Percentiles rank a stretch among this genome's conserved stretches.
Conservation (phyloP, 2,113 vertebrate species). For the Pygathrix nemaeus region DNA sequence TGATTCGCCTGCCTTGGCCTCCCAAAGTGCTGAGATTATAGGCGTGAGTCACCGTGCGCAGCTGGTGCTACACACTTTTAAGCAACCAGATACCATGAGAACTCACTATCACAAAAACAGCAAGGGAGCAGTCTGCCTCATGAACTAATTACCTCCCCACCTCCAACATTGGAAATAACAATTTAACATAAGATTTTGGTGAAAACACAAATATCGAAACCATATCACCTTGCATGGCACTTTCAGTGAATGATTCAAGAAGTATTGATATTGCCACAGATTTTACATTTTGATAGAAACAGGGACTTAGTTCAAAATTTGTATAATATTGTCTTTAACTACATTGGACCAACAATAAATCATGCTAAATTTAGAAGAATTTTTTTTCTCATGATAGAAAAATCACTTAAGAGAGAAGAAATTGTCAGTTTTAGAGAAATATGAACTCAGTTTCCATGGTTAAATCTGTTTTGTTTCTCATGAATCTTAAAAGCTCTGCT, state of each 20-base stretch:
- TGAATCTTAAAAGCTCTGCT: background rate
- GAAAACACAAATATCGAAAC: too few species aligned
- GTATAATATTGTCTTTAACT: background rate
- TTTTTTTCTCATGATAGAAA: background rate
- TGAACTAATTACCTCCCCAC: too few species aligned
- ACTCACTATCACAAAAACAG: too few species aligned
- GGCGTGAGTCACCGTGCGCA: too few species aligned
- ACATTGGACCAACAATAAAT: constrained; percentile 20
- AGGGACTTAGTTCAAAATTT: background rate
- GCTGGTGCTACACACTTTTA: too few species aligned
- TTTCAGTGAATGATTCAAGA: background rate
- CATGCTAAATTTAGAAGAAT: background rate
- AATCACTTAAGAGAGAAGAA: background rate
- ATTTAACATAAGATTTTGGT: too few species aligned
- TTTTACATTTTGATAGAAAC: background rate
- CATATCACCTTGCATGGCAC: background rate
- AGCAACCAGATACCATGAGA: too few species aligned
- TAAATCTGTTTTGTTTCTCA: background rate
- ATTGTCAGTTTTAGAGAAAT: background rate
- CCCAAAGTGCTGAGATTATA: too few species aligned
- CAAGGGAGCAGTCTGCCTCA: too few species aligned
- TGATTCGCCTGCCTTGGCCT: too few species aligned
- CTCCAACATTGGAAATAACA: too few species aligned
- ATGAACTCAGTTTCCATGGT: background rate
- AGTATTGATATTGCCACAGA: background rate